Evolutionary conservation across 2,888 invertebrate species (phyloP).

Genomic region (Cremastinae sp.): DNA sequence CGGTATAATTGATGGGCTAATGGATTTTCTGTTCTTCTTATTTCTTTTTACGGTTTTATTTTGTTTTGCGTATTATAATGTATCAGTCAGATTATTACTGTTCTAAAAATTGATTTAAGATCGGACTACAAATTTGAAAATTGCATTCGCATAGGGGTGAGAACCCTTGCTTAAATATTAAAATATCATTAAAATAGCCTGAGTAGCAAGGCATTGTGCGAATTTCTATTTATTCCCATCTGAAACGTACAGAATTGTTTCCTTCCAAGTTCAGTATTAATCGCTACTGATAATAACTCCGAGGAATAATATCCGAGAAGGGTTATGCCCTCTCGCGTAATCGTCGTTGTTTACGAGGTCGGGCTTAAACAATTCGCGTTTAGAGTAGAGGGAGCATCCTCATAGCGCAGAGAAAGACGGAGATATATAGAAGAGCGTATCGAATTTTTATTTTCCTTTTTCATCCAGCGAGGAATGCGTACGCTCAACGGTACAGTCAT

Average conservation of each 20-base stretch:
- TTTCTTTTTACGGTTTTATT: too few species aligned
- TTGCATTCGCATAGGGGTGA: too few species aligned
- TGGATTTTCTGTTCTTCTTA: too few species aligned
- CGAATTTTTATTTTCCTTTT: conserved; percentile 26
- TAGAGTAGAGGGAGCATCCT: not conserved
- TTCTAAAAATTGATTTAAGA: too few species aligned
- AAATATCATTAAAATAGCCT: too few species aligned
- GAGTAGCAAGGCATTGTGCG: not conserved
- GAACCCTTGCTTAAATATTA: too few species aligned
- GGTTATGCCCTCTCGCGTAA: conserved; percentile 16
- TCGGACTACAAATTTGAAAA: too few species aligned
- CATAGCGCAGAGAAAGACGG: not conserved
- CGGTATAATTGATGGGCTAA: not conserved
- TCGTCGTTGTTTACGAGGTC: conserved; percentile 28
- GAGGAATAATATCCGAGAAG: conserved; percentile 13
- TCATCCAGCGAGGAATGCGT: conserved; percentile 13
- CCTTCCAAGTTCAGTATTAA: conserved; percentile 8
- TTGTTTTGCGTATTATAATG: too few species aligned
- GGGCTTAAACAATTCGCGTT: conserved; percentile 31
- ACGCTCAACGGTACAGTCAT: conserved; percentile 10
- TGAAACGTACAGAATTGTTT: conserved; percentile 2
- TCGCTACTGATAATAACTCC: conserved; percentile 19
- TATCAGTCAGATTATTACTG: too few species aligned
- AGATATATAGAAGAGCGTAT: conserved; percentile 15
- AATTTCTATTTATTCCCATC: not conserved